These are phyloP conservation scores for Eupithecia centaureata DNA, from an alignment of 2,888 invertebrate genomes.

Conservation along the genomic window DNA sequence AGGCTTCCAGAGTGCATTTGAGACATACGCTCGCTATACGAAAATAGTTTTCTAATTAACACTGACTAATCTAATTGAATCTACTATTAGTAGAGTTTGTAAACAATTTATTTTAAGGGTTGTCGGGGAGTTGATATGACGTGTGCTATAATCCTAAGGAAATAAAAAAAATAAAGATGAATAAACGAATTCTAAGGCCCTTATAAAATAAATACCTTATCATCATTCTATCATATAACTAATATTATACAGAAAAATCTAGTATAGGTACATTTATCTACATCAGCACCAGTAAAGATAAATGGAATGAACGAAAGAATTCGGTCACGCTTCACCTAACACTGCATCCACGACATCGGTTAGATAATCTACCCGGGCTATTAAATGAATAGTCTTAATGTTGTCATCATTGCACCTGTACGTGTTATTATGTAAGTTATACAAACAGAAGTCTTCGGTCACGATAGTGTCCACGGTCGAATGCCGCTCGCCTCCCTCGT, in stretches of 20 bases:
- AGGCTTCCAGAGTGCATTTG: not conserved
- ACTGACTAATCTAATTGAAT: no score
- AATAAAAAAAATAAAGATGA: no score
- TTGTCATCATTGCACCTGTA: slow-evolving; percentile 43
- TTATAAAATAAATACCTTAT: no score
- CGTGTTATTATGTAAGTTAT: slow-evolving; percentile 56
- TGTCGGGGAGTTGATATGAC: no score
- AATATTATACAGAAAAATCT: no score
- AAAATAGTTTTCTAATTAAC: not conserved
- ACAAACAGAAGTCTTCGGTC: slow-evolving; percentile 57
- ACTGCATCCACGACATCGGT: slow-evolving; percentile 31
- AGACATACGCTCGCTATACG: not conserved
- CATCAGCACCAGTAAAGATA: no score
- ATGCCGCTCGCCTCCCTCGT: slow-evolving; percentile 53
- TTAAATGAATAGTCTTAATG: slow-evolving; percentile 39
- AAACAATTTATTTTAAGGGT: no score
- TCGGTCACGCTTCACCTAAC: slow-evolving; percentile 33
- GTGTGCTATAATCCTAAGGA: no score
- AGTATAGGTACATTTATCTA: no score
- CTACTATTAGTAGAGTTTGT: no score
- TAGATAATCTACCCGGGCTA: slow-evolving; percentile 39
- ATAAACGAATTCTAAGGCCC: no score
- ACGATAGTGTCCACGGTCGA: slow-evolving; percentile 69
- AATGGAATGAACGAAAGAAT: slow-evolving; percentile 27
- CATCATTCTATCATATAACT: no score